Evolutionary conservation across 2,888 invertebrate species (phyloP).

Genomic region (Thereva unica): DNA sequence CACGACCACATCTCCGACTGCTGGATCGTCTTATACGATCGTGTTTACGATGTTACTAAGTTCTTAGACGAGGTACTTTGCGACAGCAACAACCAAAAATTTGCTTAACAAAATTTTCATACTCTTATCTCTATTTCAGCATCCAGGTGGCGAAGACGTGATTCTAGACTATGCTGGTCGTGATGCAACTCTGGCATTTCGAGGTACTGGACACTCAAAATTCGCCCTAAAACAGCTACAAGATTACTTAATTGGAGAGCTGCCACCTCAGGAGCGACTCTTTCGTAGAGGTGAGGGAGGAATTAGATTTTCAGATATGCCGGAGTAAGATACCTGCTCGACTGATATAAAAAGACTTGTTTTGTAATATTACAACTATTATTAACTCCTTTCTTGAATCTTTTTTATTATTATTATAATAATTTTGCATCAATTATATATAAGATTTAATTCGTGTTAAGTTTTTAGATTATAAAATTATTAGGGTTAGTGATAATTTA

Average conservation of each 20-base stretch:
- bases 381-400: too few relatives aligned
- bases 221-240: slow-evolving; percentile 68
- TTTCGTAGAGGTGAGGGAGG: slow-evolving; percentile 60
- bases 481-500: too few relatives aligned
- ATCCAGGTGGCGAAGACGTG: slow-evolving; percentile 83
- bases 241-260: slow-evolving; percentile 74
- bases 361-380: too few relatives aligned
- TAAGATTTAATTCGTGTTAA: too few relatives aligned
- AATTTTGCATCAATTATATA: too few relatives aligned
- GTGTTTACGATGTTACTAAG: slow-evolving; percentile 79
- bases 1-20: slow-evolving; percentile 76
- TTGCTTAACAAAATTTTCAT: neutral
- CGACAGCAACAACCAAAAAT: neutral
- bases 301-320: slow-evolving; percentile 51
- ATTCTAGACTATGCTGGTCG: slow-evolving; percentile 83
- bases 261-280: slow-evolving; percentile 74
- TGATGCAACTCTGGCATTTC: slow-evolving; percentile 82
- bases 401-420: too few relatives aligned
- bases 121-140: slow-evolving; percentile 59
- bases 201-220: slow-evolving; percentile 76
- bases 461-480: too few relatives aligned
- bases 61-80: slow-evolving; percentile 69
- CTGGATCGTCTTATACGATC: slow-evolving; percentile 86
- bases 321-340: slow-evolving; percentile 46
- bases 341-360: too few relatives aligned